Percentiles rank a stretch among this genome's conserved stretches.
These are phyloP conservation scores for Tenualosa ilisha DNA, from an alignment of 2,797 vertebrate genomes.

Conservation along the genomic window DNA sequence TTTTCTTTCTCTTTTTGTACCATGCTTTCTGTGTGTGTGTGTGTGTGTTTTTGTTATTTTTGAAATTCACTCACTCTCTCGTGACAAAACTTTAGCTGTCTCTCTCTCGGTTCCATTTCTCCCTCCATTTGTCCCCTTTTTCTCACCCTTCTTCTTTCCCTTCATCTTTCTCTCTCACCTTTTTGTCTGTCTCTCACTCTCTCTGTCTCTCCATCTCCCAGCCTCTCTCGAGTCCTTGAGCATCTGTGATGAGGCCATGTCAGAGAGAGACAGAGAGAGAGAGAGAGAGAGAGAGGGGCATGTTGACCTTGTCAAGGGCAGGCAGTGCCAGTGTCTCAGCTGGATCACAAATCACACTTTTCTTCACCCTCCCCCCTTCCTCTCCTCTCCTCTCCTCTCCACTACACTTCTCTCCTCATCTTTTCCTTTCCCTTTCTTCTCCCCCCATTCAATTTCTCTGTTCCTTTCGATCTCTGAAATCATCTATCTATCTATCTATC, in stretches of 20 bases:
- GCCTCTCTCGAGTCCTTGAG: background rate
- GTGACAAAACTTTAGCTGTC: no score
- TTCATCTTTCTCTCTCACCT: background rate
- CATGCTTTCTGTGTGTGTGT: background rate
- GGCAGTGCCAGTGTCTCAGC: slow-evolving; percentile 5
- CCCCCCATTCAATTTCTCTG: background rate
- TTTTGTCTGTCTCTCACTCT: background rate
- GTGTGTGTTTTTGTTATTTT: background rate
- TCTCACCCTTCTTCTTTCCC: background rate
- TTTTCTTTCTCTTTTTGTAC: background rate
- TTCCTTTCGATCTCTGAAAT: background rate
- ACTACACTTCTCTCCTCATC: background rate
- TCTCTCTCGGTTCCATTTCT: background rate
- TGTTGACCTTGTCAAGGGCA: slow-evolving; percentile 37
- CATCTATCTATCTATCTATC: no score
- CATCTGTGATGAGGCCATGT: slow-evolving; percentile 2
- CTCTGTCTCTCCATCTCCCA: slow-evolving; percentile 1
- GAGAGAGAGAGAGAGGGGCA: background rate
- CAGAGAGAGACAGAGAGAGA: background rate
- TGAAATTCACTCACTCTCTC: background rate
- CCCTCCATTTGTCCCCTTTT: background rate
- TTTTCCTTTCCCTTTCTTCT: background rate
- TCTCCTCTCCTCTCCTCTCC: background rate
- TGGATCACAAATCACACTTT: slow-evolving; percentile 27
- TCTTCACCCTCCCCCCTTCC: background rate